Base-by-base conservation (phyloP, 1,140 invertebrate species). In the Lasioglossum baleicum region DNA sequence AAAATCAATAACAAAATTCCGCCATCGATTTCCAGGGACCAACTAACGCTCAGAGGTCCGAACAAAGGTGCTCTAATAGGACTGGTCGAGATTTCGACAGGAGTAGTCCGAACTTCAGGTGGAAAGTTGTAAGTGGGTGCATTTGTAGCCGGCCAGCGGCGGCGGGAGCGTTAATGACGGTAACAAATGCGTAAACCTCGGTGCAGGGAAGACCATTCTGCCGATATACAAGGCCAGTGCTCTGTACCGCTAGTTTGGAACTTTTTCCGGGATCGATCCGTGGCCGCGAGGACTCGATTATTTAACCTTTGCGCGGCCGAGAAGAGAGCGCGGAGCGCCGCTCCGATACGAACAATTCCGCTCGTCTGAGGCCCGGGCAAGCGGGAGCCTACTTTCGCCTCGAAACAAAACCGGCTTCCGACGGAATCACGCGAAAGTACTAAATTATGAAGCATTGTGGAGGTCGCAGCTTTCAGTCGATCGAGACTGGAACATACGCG, bases 371-470 rank as follows among this genome's bases (percentile, higher is more conserved):
- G 56, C 42, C 22, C n/a, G 48, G 35, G 13, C 26, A 10, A 66
- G 58, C 48, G 8, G 17, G 42, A 48, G 58, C 40, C 53, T 79
- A 71, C 73, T 83, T 71, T 63, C 58, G 10, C 53, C 58, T 2
- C 7, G 31, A 79, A 69, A 70, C 69, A 61, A 71, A 67, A 58
- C 56, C 26, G 4, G 58, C 8, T 26, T 71, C 7, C 58, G 58
- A 77, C 40, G n/a, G 35, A 71, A 51, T 71, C 56, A 42, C 35
- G 42, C 22, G 74, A 66, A 77, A 69, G 53, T 69, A 48, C 40
- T 79, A 56, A 69, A 79, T 82, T 82, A 74, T 67, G 69, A 72
- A 82, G 51, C 76, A 42, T 68, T 10, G 56, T 31, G 56, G n/a
- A 8, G 20, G 65, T 42, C n/a, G 64, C 64, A 15, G 20, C 65